These are phyloP conservation scores for Sphinx pinastri DNA, from an alignment of 2,888 invertebrate genomes.

Conservation along the genomic window DNA sequence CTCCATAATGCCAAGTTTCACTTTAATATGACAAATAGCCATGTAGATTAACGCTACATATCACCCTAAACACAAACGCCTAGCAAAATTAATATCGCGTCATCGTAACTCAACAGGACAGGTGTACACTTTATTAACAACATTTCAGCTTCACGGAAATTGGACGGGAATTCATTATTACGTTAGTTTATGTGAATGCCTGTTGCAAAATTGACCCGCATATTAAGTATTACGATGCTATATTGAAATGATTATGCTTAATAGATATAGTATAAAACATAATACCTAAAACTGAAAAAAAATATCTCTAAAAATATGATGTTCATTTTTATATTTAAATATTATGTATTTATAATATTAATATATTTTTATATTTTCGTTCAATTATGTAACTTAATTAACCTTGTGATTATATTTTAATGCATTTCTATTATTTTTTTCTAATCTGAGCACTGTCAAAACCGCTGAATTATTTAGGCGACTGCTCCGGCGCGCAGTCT, in stretches of 20 bases:
- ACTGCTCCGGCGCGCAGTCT: not conserved
- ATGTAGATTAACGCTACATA: conserved; percentile 11
- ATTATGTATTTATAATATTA: too few relatives aligned
- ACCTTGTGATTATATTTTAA: too few relatives aligned
- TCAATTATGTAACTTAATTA: too few relatives aligned
- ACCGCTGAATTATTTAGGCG: not conserved
- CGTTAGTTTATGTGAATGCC: too few relatives aligned
- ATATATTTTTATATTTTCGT: too few relatives aligned
- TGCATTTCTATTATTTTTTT: not conserved
- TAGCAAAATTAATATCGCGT: conserved; percentile 22
- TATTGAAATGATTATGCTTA: too few relatives aligned
- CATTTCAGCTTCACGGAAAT: not conserved
- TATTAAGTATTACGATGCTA: too few relatives aligned
- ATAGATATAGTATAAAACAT: too few relatives aligned
- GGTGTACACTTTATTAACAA: conserved; percentile 18
- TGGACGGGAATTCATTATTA: not conserved
- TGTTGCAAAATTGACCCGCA: too few relatives aligned
- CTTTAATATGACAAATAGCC: conserved; percentile 9
- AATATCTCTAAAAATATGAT: too few relatives aligned
- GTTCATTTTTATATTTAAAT: too few relatives aligned
- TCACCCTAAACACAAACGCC: not conserved
- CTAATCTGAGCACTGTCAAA: not conserved
- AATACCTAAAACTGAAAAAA: too few relatives aligned
- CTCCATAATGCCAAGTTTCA: not conserved
- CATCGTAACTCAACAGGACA: conserved; percentile 20